phyloP scores from a whole-genome alignment of 2,888 invertebrate species.

The Mechanitis mazaeus region DNA sequence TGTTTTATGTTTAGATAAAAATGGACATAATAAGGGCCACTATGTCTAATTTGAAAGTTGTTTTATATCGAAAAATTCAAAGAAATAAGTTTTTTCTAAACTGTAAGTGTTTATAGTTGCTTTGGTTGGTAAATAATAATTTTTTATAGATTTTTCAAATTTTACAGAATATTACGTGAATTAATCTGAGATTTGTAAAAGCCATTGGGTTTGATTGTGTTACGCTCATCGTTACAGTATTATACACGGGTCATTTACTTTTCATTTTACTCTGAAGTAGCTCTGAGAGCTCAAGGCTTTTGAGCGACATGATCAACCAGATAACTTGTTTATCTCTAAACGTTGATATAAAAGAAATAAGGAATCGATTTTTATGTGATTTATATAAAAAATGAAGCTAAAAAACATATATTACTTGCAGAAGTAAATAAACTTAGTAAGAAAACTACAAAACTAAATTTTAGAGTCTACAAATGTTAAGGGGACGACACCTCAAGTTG shows the following conservation, averaged over 20 bases:
- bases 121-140: too few relatives aligned
- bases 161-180: constrained; percentile 28
- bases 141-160: constrained; percentile 54
- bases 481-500: constrained; percentile 36
- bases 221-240: constrained; percentile 55
- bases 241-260: constrained; percentile 68
- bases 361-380: too few relatives aligned
- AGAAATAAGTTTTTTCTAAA: too few relatives aligned
- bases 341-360: constrained; percentile 12
- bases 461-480: too few relatives aligned
- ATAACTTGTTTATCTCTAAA: constrained; percentile 43
- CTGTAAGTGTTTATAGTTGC: too few relatives aligned
- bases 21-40: too few relatives aligned
- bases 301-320: constrained; percentile 48
- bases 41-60: too few relatives aligned
- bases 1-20: too few relatives aligned
- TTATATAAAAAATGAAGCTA: too few relatives aligned
- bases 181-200: constrained; percentile 15
- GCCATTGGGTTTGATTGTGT: constrained; percentile 40
- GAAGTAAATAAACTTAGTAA: too few relatives aligned
- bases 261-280: constrained; percentile 62
- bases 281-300: constrained; percentile 55
- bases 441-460: constrained; percentile 1
- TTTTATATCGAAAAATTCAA: too few relatives aligned
- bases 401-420: too few relatives aligned